Percentiles rank a stretch among this genome's conserved stretches.
These are phyloP conservation scores for Eutolmus rufibarbis DNA, from an alignment of 2,888 invertebrate species.

Conservation along the genomic window DNA sequence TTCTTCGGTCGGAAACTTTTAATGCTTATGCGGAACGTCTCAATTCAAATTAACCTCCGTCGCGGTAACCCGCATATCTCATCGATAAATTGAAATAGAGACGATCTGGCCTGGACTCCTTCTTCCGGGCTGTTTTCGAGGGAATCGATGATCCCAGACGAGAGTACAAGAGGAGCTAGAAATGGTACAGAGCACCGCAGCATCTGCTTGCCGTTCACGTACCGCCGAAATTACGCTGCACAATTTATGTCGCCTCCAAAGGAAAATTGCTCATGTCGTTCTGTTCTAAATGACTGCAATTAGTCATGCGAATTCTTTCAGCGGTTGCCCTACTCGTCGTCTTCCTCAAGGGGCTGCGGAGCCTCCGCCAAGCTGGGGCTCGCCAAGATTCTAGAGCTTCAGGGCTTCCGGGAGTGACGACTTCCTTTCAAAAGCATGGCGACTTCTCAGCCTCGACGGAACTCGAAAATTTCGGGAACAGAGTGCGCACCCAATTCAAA, in stretches of 20 bases:
- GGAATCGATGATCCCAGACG: neutral
- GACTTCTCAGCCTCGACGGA: neutral
- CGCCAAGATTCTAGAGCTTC: neutral
- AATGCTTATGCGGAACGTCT: neutral
- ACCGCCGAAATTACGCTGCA: conserved; percentile 12
- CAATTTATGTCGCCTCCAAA: conserved; percentile 32
- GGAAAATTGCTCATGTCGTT: conserved; percentile 38
- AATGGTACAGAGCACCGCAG: neutral
- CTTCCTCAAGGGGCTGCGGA: neutral
- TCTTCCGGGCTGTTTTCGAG: neutral
- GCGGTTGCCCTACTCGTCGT: neutral
- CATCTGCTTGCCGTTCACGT: conserved; percentile 25
- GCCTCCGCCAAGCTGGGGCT: neutral
- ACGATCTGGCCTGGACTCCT: neutral
- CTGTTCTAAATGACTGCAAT: conserved; percentile 35
- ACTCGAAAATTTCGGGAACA: neutral
- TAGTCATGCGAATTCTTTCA: conserved; percentile 33
- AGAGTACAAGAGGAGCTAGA: neutral
- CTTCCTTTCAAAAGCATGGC: neutral
- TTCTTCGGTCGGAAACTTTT: conserved; percentile 4
- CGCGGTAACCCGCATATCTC: neutral
- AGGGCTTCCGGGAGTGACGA: neutral
- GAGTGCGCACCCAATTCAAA: neutral
- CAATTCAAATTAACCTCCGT: conserved; percentile 27
- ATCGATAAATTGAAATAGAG: conserved; percentile 36